Percentiles rank a stretch among this genome's conserved stretches.
Conservation (phyloP, 2,888 invertebrate species). For the Chaetogeoica ovagalla region DNA sequence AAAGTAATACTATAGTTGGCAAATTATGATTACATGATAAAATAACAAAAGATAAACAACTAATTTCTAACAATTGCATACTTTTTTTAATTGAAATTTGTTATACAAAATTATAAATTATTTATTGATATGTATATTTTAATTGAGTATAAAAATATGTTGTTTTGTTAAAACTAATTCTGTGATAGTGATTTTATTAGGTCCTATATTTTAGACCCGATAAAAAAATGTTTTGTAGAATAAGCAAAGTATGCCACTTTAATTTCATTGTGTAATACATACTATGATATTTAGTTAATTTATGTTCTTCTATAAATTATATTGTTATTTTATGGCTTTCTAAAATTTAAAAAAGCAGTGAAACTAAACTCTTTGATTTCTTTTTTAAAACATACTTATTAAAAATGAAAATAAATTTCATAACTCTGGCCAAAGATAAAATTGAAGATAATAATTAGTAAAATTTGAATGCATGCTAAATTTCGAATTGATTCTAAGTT, state of each 20-base stretch:
- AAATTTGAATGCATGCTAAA: conserved; percentile 21
- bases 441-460: conserved; percentile 31
- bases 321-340: conserved; percentile 18
- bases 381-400: not conserved
- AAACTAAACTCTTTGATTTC: conserved; percentile 7
- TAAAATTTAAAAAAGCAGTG: conserved; percentile 1
- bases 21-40: conserved; percentile 19
- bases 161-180: conserved; percentile 45
- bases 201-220: conserved; percentile 22
- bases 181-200: conserved; percentile 45
- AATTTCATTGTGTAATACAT: conserved; percentile 4
- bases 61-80: conserved; percentile 34
- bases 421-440: conserved; percentile 40
- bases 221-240: conserved; percentile 29
- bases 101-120: conserved; percentile 38
- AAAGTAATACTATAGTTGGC: conserved; percentile 4
- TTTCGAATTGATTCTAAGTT: not conserved
- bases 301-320: conserved; percentile 10
- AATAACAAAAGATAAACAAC: conserved; percentile 10
- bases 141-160: conserved; percentile 26
- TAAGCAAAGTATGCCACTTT: conserved; percentile 12
- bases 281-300: conserved; percentile 38
- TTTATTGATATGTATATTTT: conserved; percentile 14
- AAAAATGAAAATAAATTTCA: conserved; percentile 12
- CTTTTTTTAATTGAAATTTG: conserved; percentile 28